A percentile compares a stretch with the other conserved stretches of the same genome.
phyloP scores from a whole-genome alignment of 2,888 invertebrate genomes.

The Polyommatus icarus region DNA sequence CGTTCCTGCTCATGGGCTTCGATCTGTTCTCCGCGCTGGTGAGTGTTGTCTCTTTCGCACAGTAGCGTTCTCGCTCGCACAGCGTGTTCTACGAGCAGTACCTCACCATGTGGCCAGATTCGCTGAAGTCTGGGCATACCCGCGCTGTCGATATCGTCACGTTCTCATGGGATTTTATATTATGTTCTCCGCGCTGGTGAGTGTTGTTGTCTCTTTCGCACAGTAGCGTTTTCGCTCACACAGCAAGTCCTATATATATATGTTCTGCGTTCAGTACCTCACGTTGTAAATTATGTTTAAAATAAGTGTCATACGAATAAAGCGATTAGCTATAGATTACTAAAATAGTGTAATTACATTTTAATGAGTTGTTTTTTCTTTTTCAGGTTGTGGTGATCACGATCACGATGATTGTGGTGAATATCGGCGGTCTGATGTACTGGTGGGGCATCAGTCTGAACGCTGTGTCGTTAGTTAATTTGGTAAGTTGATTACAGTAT shows the following conservation, averaged over 20 bases:
- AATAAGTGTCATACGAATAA: too few relatives aligned
- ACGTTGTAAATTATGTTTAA: conserved; percentile 66
- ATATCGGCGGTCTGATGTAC: conserved; percentile 97
- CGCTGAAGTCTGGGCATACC: conserved; percentile 94
- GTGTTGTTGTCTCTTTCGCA: conserved; percentile 40
- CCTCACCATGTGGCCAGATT: conserved; percentile 95
- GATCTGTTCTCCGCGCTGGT: conserved; percentile 92
- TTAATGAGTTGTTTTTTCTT: neutral
- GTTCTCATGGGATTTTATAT: conserved; percentile 72
- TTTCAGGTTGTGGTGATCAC: conserved; percentile 89
- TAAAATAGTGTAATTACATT: neutral
- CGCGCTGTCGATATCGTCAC: conserved; percentile 95
- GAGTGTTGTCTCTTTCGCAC: conserved; percentile 43
- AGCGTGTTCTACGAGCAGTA: conserved; percentile 98
- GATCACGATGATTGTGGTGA: conserved; percentile 95
- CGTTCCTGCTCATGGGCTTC: conserved; percentile 95
- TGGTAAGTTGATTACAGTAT: conserved; percentile 78
- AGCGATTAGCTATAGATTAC: neutral
- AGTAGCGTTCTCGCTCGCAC: conserved; percentile 67
- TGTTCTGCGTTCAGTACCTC: conserved; percentile 99
- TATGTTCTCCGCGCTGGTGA: conserved; percentile 88
- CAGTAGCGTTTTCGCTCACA: neutral
- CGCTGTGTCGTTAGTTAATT: conserved; percentile 97
- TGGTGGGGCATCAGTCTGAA: conserved; percentile 97
- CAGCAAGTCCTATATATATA: conserved; percentile 78